phyloP scores from a whole-genome alignment of 2,888 invertebrate species.

The Synergus itoensis region DNA sequence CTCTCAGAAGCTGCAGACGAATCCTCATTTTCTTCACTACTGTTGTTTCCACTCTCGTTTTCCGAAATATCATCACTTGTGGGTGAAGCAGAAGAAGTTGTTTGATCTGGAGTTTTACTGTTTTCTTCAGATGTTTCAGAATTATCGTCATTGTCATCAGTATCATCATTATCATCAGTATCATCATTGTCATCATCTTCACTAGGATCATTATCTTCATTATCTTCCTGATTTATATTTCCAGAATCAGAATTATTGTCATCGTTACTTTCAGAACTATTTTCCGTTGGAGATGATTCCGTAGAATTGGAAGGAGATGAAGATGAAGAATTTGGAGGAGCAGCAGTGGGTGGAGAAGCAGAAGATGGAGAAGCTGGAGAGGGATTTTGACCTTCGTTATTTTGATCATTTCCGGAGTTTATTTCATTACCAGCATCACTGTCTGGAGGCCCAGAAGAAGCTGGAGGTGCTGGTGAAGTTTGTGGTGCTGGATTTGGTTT shows the following conservation, averaged over 20 bases:
- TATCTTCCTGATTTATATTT: background rate
- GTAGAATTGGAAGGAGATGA: background rate
- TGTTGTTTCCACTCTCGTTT: background rate
- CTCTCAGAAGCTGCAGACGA: background rate
- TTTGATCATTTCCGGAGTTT: constrained; percentile 1
- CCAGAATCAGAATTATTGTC: background rate
- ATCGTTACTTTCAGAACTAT: background rate
- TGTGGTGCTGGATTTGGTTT: background rate
- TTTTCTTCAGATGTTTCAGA: background rate
- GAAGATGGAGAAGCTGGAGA: background rate
- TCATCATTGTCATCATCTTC: background rate
- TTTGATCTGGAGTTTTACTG: background rate
- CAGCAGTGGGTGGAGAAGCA: background rate
- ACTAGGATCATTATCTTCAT: background rate
- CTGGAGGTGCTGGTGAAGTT: background rate
- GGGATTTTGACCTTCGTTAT: background rate
- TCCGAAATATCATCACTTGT: background rate
- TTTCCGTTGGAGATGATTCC: no score
- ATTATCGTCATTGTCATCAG: background rate
- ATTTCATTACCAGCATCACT: background rate
- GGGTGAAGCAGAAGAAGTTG: background rate
- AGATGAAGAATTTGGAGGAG: background rate
- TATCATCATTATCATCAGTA: background rate
- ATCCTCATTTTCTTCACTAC: background rate
- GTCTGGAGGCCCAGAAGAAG: background rate